Base-by-base conservation (phyloP, 2,888 invertebrate species). In the Andrena praecox region DNA sequence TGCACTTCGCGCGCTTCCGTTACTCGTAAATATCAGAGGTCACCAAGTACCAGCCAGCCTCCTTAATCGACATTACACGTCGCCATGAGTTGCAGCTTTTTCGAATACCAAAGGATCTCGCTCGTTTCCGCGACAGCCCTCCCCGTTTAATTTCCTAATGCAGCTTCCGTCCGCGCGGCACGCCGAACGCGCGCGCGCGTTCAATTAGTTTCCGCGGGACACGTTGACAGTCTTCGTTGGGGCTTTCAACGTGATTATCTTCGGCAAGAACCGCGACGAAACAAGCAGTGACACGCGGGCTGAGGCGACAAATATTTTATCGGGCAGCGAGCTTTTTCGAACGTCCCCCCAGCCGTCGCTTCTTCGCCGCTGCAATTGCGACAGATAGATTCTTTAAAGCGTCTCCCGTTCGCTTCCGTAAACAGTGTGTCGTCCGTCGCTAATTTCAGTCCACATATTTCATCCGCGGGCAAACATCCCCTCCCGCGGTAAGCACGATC, bases 371-470 rank as follows among this genome's bases (percentile, higher is more conserved):
- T 52, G 54, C 42, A 69, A 76, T 69, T 69, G 20, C 54, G n/a
- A 20, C 7, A 27, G n/a, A 12, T 27, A 29, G 52, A 75, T 62
- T 62, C 35, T 69, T 69, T 69, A 48, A 69, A 69, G 16, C 52
- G 31, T 59, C 50, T 7, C 33, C 67, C 6, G n/a, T 60, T 52
- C 3, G 64, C 59, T 67, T 48, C 66, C 31, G 54, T 71, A n/a
- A 62, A 67, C 67, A 67, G 48, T 27, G 8, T 54, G 8, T 54
- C 27, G n/a, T 67, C 31, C 59, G 20, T 27, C 16, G 70, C 72
- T 80, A 79, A 80, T 80, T 72, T 71, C 54, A 5, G 54, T 67
- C 62, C 60, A 62, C 67, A 62, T 62, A 72, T 79, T 78, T 80
- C 72, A 63, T 66, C 64, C 56, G 29, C 35, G 31, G 16, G 29